Evolutionary conservation across 92 coral and sea anemone genomes (phyloP).

Genomic region (Palythoa heliodiscus): DNA sequence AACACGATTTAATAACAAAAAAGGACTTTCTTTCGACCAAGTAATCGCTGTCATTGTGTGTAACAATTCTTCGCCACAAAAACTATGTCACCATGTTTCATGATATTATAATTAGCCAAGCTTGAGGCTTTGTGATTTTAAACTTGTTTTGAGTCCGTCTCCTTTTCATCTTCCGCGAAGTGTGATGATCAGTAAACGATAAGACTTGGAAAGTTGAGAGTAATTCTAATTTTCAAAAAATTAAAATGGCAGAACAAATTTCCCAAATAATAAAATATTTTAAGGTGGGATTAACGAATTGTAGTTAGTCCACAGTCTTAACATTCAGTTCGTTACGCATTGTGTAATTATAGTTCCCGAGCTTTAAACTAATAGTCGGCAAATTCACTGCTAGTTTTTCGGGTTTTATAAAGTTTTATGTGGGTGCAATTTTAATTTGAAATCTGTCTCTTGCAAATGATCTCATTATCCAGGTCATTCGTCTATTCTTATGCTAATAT

Average conservation of each 20-base stretch:
- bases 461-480: constrained; percentile 72
- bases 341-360: constrained; percentile 20
- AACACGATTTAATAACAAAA: constrained; percentile 24
- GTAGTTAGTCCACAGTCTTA: constrained; percentile 51
- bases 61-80: constrained; percentile 38
- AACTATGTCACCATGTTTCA: constrained; percentile 36
- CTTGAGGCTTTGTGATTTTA: constrained; percentile 46
- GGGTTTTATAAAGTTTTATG: constrained; percentile 49
- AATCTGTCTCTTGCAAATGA: constrained; percentile 72
- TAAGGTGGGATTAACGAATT: constrained; percentile 61
- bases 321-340: constrained; percentile 10
- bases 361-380: constrained; percentile 38
- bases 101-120: constrained; percentile 46
- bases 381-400: constrained; percentile 32
- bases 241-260: constrained; percentile 60
- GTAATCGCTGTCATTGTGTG: constrained; percentile 37
- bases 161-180: constrained; percentile 90
- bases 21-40: constrained; percentile 20
- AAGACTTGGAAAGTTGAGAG: constrained; percentile 83
- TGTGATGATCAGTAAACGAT: constrained; percentile 84
- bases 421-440: constrained; percentile 82
- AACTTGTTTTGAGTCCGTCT: constrained; percentile 56
- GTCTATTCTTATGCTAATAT: constrained; percentile 73
- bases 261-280: constrained; percentile 66
- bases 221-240: constrained; percentile 77